Base-by-base conservation (phyloP, 53 echinoderm and acorn worm species). In the Luidia sarsii region DNA sequence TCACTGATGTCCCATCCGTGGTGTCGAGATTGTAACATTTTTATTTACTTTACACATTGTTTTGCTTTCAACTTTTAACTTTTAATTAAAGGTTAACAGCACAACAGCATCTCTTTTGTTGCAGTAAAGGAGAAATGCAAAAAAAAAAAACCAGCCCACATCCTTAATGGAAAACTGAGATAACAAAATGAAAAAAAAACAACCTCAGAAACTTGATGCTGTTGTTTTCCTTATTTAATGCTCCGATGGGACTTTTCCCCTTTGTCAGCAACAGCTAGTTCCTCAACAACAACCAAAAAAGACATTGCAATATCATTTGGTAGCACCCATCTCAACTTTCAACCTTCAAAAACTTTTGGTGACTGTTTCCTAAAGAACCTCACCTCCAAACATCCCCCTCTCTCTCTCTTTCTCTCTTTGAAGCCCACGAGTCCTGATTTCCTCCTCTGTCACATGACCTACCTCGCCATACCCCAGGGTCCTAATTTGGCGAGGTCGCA, bases 181-280 rank as follows among this genome's bases (percentile, higher is more conserved):
- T 67, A 67, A 67, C 24, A 67, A 21, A n/a, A 3, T 21, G 14
- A 43, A 9, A 43, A 31, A 28, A 25, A 67, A 45, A 38, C 19
- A 22, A n/a, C 27, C 6, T 39, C 8, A 67, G 67, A 67, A 67
- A 67, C 27, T 2, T 21, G 67, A 67, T 67, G 32, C 67, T 24
- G 27, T 67, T 67, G 67, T 67, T 67, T 67, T 67, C 7, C 67
- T 45, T n/a, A n/a, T n/a, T n/a, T n/a, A n/a, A n/a, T n/a, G n/a
- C n/a, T n/a, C n/a, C n/a, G n/a, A n/a, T n/a, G 67, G 43, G 43
- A 18, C 11, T 41, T 65, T 45, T 45, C 67, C 67, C 28, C 1
- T 27, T 8, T 1, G 7, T 51, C n/a, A 1, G 54, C 22, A 10
- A 7, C 29, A 25, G 30, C 29, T 54, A 54, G 25, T 20, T 15